Base-by-base conservation (phyloP, 2,888 invertebrate species). In the Limulus polyphemus region DNA sequence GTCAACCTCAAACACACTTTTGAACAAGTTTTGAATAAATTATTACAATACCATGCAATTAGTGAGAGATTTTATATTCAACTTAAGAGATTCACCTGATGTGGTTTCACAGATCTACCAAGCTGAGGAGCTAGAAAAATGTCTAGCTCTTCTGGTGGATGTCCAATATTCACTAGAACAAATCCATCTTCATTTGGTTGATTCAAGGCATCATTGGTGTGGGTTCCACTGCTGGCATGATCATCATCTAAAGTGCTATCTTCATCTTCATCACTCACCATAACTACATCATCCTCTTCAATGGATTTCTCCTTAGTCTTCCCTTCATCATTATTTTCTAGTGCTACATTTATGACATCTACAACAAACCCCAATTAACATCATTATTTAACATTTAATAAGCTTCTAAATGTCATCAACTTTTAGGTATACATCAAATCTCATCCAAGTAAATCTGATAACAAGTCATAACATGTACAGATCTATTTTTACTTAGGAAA, bases 191-290 rank as follows among this genome's bases (percentile, higher is more conserved):
- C 89, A 76, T 97, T 94, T 0, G 90, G 90, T 69, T 87, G 80
- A 77, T 97, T 97, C 73, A 90, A 88, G 10, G 85, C 79, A 77
- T 97, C 97, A 74, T 94, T 93, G 9, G 92, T 91, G 75, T 95
- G 95, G 78, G 90, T 84, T 55, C 90, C 94, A 69, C 91, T 92
- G 76, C 93, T 94, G 67, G 87, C 83, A 1, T 89, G 86, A 79
- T 95, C 95, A 68, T 90, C 90, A 66, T 87, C 86, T n/a, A 82
- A 81, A 65, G 65, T 58, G 63, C 67, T 65, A 14, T 61, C 64
- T 55, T 68, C 68, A 59, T 63, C 67, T n/a, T 65, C 59, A 61
- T 71, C 69, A 55, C 70, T 69, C 50, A 67, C 64, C 63, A 65
- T 61, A 47, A 65, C 58, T 57, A 62, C 62, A 61, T 65, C 68